These are phyloP conservation scores for Festucalex cinctus DNA, from an alignment of 2,113 vertebrate species.

Conservation along the genomic window DNA sequence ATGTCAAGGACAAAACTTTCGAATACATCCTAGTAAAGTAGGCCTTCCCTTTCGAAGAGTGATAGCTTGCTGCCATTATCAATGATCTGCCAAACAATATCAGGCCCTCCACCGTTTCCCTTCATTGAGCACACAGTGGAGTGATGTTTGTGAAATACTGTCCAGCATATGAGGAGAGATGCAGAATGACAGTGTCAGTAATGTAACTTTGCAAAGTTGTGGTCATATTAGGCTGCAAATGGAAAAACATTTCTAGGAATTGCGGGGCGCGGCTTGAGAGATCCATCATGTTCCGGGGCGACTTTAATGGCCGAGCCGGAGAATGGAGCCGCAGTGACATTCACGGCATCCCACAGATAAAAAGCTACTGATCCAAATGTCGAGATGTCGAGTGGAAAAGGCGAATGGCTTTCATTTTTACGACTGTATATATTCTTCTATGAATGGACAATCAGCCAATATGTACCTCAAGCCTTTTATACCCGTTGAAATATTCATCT, in stretches of 20 bases:
- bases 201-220: constrained; percentile 21
- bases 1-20: constrained; percentile 51
- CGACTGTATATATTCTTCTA: background rate
- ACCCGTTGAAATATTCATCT: background rate
- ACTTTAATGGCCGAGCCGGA: constrained; percentile 40
- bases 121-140: constrained; percentile 49
- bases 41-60: constrained; percentile 66
- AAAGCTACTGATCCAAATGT: constrained; percentile 3
- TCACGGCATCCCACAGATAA: constrained; percentile 20
- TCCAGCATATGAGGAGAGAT: constrained; percentile 8
- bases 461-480: background rate
- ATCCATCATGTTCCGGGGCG: constrained; percentile 41
- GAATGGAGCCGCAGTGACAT: constrained; percentile 27
- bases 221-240: constrained; percentile 27
- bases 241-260: constrained; percentile 14
- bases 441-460: constrained; percentile 12
- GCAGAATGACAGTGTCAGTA: background rate
- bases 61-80: constrained; percentile 51
- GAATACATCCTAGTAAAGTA: constrained; percentile 29
- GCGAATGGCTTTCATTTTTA: constrained; percentile 19
- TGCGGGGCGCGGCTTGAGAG: constrained; percentile 42
- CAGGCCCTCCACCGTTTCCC: constrained; percentile 54
- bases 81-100: constrained; percentile 57
- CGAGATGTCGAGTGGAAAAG: background rate
- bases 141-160: constrained; percentile 25